Evolutionary conservation across 2,888 invertebrate genomes (phyloP).

Genomic region (Steromphala cineraria): DNA sequence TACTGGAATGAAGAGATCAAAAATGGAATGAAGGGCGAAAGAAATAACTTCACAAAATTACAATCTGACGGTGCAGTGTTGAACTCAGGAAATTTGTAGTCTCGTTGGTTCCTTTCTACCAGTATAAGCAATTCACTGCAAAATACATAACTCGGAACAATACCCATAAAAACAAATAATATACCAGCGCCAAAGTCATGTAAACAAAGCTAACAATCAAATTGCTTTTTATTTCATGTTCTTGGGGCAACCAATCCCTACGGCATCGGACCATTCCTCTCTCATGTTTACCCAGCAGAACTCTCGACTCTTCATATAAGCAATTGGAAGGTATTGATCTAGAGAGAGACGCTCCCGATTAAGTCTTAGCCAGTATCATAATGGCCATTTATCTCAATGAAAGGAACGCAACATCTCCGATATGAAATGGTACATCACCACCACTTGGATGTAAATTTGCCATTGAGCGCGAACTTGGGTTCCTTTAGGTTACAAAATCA

Average conservation of each 20-base stretch:
- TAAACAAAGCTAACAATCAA: not conserved
- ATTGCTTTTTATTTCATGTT: not conserved
- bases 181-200: not conserved
- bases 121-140: no score
- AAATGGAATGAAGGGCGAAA: no score
- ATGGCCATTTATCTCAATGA: slow-evolving; percentile 7
- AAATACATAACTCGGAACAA: no score
- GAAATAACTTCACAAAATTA: no score
- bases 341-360: not conserved
- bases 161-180: no score
- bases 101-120: no score
- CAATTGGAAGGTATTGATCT: slow-evolving; percentile 9
- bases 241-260: not conserved
- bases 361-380: not conserved
- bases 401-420: not conserved
- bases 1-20: no score
- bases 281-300: not conserved
- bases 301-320: not conserved
- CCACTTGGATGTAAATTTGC: not conserved
- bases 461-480: no score
- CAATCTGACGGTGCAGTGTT: no score
- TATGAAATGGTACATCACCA: slow-evolving; percentile 6
- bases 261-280: not conserved
- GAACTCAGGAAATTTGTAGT: no score
- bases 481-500: no score